phyloP scores from a whole-genome alignment of 1,140 invertebrate genomes.

The Hirudo medicinalis region DNA sequence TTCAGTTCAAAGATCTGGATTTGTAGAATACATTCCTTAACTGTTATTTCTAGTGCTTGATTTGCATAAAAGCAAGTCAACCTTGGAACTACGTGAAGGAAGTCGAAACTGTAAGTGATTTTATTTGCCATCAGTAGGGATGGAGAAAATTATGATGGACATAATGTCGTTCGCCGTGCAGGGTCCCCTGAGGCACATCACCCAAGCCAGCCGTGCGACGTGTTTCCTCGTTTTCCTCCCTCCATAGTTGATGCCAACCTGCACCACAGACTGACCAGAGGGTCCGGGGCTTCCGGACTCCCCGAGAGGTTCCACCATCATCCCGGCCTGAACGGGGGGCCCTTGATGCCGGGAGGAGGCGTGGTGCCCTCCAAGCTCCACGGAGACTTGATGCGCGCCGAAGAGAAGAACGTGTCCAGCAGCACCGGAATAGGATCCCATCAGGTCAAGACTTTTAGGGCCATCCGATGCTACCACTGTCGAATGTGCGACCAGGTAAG shows the following conservation, averaged over 20 bases:
- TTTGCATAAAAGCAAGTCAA: constrained; percentile 8
- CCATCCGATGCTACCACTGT: constrained; percentile 62
- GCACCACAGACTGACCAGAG: constrained; percentile 3
- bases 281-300: not conserved
- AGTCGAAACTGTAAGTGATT: not conserved
- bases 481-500: constrained; percentile 97
- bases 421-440: constrained; percentile 41
- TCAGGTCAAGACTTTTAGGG: constrained; percentile 58
- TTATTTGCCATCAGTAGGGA: not conserved
- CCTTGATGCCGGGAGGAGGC: not conserved
- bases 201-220: not conserved
- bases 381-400: not conserved
- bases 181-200: not conserved
- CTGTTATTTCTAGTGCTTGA: not conserved
- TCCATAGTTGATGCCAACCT: constrained; percentile 6
- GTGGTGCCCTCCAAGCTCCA: not conserved
- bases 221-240: constrained; percentile 9
- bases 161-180: not conserved
- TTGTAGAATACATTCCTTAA: not conserved
- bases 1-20: no score
- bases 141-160: no score
- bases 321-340: not conserved
- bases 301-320: constrained; percentile 8
- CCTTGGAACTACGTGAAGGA: not conserved
- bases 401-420: constrained; percentile 10